Percentiles rank a stretch among this genome's conserved stretches.
Conservation (phyloP, 2,888 invertebrate species). For the Cataglyphis albicans region DNA sequence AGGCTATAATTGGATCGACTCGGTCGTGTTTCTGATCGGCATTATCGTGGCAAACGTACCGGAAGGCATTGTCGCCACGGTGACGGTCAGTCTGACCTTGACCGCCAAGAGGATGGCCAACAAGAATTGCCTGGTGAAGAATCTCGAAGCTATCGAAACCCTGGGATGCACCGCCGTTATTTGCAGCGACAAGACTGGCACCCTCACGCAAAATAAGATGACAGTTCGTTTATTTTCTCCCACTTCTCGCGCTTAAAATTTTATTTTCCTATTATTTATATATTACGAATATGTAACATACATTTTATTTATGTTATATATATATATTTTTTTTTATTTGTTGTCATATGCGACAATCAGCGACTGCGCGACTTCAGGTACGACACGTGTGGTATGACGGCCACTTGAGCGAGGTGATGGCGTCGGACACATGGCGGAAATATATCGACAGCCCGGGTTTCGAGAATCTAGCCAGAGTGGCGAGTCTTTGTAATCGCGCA, state of each 20-base stretch:
- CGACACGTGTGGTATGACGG: constrained; percentile 89
- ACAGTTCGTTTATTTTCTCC: constrained; percentile 81
- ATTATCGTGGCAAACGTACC: constrained; percentile 93
- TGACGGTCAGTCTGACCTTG: constrained; percentile 92
- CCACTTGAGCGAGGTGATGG: constrained; percentile 86
- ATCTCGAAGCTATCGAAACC: constrained; percentile 93
- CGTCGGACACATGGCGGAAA: constrained; percentile 89
- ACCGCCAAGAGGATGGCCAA: constrained; percentile 93
- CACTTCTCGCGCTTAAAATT: not conserved
- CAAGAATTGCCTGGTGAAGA: constrained; percentile 93
- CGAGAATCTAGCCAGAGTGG: constrained; percentile 79
- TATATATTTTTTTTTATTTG: not conserved
- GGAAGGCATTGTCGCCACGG: constrained; percentile 92
- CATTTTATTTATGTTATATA: not conserved
- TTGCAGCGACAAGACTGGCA: constrained; percentile 94
- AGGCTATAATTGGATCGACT: constrained; percentile 90
- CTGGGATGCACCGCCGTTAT: constrained; percentile 93
- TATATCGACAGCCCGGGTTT: constrained; percentile 85
- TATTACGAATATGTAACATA: not conserved
- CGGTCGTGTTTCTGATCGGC: constrained; percentile 88
- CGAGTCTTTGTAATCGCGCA: constrained; percentile 91
- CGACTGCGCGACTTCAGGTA: constrained; percentile 85
- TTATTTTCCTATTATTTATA: not conserved
- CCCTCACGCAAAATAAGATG: constrained; percentile 92
- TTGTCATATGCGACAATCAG: not conserved